These are phyloP conservation scores for Protaetia brevitarsis DNA, from an alignment of 1,140 invertebrate species.

Conservation along the genomic window DNA sequence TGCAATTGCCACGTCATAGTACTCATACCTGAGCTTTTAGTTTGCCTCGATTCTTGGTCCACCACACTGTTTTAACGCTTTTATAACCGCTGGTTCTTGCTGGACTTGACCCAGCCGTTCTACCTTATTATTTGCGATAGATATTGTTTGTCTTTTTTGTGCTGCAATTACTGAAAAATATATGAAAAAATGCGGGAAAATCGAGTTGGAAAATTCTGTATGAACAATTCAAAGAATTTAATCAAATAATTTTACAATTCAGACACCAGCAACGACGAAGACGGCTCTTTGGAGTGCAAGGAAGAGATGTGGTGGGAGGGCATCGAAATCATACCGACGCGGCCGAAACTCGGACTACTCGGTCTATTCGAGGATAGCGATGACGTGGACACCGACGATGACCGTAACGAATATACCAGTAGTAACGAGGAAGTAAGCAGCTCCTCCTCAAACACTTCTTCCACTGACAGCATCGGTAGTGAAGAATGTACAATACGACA, in stretches of 20 bases:
- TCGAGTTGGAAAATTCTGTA: no score
- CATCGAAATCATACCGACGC: conserved; percentile 60
- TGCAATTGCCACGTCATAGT: no score
- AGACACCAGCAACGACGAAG: conserved; percentile 35
- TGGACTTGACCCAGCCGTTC: no score
- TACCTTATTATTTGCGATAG: no score
- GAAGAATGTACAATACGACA: conserved; percentile 20
- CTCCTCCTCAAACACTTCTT: conserved; percentile 31
- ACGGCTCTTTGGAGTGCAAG: conserved; percentile 55
- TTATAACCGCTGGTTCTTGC: no score
- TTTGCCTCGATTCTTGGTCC: no score
- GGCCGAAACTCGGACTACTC: conserved; percentile 60
- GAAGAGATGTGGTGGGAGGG: conserved; percentile 66
- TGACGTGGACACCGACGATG: not conserved
- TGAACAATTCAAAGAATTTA: no score
- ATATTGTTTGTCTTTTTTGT: no score
- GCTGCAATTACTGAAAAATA: no score
- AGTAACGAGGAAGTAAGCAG: conserved; percentile 32
- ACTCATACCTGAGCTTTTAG: no score
- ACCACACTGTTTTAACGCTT: no score
- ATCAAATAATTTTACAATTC: not conserved
- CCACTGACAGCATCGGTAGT: conserved; percentile 18
- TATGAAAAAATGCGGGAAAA: no score
- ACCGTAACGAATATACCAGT: conserved; percentile 20
- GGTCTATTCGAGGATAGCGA: conserved; percentile 48